Percentiles rank a stretch among this genome's conserved stretches.
These are phyloP conservation scores for Ophioninae sp. DNA, from an alignment of 2,888 invertebrate species.

Conservation along the genomic window DNA sequence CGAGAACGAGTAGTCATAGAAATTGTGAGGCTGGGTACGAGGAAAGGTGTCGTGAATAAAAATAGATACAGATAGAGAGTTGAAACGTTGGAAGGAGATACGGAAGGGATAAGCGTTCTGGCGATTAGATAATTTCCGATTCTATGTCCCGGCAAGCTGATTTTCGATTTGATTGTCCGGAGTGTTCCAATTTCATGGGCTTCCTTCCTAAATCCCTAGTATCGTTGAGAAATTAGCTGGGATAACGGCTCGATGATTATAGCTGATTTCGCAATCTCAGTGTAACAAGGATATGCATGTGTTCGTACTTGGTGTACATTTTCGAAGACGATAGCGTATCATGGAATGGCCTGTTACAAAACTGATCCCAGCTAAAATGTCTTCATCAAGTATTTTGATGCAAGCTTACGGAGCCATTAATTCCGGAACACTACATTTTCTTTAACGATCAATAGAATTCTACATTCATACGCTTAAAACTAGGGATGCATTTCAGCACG, in stretches of 20 bases:
- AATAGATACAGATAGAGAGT: constrained; percentile 9
- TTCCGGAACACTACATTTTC: neutral
- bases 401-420: neutral
- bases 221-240: constrained; percentile 63
- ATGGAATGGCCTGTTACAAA: neutral
- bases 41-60: constrained; percentile 5
- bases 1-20: constrained; percentile 32
- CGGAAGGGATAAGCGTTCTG: constrained; percentile 36
- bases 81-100: constrained; percentile 4
- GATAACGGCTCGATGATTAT: constrained; percentile 57
- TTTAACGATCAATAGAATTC: neutral
- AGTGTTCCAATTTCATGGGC: constrained; percentile 61
- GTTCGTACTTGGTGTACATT: neutral
- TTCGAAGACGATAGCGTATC: neutral
- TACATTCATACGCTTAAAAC: neutral
- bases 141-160: constrained; percentile 58
- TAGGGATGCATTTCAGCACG: neutral
- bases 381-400: neutral
- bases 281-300: constrained; percentile 1
- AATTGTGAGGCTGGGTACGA: constrained; percentile 23
- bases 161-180: constrained; percentile 61
- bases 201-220: constrained; percentile 40
- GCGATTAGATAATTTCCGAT: constrained; percentile 61
- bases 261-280: constrained; percentile 60
- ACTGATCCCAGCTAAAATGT: neutral